These are phyloP conservation scores for Trachelus tabidus DNA, from an alignment of 2,888 invertebrate genomes.

Conservation along the genomic window DNA sequence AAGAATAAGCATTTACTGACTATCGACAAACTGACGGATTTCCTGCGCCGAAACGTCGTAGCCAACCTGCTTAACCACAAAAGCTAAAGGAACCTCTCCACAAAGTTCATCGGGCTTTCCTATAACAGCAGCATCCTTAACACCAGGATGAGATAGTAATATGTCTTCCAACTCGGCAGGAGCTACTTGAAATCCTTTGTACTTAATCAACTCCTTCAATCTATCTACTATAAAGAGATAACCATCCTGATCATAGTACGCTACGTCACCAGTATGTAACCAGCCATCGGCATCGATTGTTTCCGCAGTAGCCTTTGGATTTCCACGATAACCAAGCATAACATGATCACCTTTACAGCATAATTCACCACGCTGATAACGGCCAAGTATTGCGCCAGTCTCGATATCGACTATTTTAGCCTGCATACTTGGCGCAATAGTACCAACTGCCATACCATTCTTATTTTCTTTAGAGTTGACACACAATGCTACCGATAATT, in stretches of 20 bases:
- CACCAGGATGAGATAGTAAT: slow-evolving; percentile 35
- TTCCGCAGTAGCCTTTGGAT: slow-evolving; percentile 66
- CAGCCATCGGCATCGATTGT: slow-evolving; percentile 68
- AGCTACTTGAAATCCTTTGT: slow-evolving; percentile 69
- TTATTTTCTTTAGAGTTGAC: slow-evolving; percentile 60
- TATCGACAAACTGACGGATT: slow-evolving; percentile 46
- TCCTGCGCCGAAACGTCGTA: slow-evolving; percentile 42
- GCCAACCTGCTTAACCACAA: slow-evolving; percentile 54
- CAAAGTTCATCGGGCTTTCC: slow-evolving; percentile 51
- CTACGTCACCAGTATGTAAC: slow-evolving; percentile 69
- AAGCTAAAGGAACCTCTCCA: slow-evolving; percentile 67
- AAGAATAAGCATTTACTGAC: slow-evolving; percentile 30
- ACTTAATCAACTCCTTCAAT: slow-evolving; percentile 73
- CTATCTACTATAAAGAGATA: slow-evolving; percentile 69
- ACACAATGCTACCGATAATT: slow-evolving; percentile 74
- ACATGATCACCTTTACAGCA: slow-evolving; percentile 68
- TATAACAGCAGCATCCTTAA: slow-evolving; percentile 42
- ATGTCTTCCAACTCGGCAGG: slow-evolving; percentile 60
- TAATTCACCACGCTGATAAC: slow-evolving; percentile 69
- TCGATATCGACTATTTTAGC: slow-evolving; percentile 68
- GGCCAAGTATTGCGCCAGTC: slow-evolving; percentile 60
- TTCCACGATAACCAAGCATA: slow-evolving; percentile 69
- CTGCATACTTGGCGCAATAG: slow-evolving; percentile 72
- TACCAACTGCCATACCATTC: slow-evolving; percentile 75
- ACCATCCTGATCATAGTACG: slow-evolving; percentile 67